phyloP scores from a whole-genome alignment of 2,797 vertebrate genomes.

The Hapalemur alaotrensis region DNA sequence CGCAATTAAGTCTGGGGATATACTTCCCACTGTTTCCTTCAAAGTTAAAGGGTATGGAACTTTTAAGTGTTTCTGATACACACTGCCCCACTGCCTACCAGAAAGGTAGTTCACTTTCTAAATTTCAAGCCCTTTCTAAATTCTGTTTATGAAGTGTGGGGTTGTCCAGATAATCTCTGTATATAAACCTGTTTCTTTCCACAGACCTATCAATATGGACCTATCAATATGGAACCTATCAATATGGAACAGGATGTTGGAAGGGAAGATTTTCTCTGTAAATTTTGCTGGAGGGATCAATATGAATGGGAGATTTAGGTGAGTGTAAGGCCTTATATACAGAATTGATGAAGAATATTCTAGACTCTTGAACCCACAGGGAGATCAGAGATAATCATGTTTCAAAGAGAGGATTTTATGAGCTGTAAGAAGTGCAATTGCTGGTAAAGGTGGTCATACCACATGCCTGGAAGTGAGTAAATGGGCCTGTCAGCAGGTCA shows the following conservation, averaged over 20 bases:
- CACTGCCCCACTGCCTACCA: too few relatives aligned
- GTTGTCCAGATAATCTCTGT: not conserved
- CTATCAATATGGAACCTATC: not conserved
- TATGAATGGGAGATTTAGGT: not conserved
- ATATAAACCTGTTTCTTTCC: not conserved
- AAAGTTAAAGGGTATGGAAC: not conserved
- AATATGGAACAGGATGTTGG: not conserved
- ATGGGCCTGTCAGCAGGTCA: not conserved
- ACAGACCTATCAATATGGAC: not conserved
- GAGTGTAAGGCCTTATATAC: not conserved
- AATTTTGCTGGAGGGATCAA: not conserved
- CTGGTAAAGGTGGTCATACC: not conserved
- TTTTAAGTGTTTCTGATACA: not conserved
- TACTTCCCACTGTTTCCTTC: not conserved
- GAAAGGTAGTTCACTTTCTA: not conserved
- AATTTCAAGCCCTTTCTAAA: not conserved
- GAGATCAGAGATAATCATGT: not conserved
- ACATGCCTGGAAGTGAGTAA: not conserved
- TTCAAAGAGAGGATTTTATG: not conserved
- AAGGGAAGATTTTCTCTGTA: not conserved
- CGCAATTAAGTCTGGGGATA: not conserved
- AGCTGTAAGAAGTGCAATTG: not conserved
- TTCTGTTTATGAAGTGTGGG: not conserved
- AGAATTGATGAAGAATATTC: not conserved
- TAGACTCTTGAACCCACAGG: not conserved